Evolutionary conservation across 2,797 vertebrate genomes (phyloP).

Genomic region (Momotus momota): DNA sequence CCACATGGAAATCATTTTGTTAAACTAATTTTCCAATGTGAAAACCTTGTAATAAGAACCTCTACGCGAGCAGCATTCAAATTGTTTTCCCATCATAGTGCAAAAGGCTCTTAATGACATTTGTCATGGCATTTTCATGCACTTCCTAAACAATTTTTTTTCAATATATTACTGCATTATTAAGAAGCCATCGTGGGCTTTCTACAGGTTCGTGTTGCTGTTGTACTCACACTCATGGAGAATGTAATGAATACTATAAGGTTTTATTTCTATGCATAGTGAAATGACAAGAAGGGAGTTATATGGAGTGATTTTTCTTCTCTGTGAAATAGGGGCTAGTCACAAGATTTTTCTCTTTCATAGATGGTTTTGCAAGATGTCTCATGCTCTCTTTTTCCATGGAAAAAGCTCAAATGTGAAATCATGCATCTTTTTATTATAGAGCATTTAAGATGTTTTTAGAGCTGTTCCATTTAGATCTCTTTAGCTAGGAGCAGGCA

Average conservation of each 20-base stretch:
- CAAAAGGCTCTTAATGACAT: background rate
- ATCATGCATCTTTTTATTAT: background rate
- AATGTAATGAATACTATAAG: background rate
- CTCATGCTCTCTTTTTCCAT: background rate
- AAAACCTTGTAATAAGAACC: background rate
- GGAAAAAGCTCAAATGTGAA: background rate
- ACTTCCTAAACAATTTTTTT: background rate
- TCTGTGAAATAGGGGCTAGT: background rate
- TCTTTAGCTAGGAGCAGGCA: background rate
- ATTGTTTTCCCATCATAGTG: background rate
- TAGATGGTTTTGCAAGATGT: background rate
- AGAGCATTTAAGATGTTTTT: background rate
- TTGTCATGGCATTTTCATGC: background rate
- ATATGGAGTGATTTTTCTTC: background rate
- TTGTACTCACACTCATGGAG: background rate
- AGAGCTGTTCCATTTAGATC: background rate
- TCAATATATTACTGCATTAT: background rate
- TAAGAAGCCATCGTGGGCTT: accelerated
- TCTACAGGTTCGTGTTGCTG: background rate
- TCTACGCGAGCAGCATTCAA: background rate
- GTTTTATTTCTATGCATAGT: background rate
- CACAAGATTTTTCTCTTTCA: background rate
- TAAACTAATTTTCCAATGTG: background rate
- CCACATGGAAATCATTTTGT: background rate
- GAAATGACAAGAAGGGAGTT: background rate